These are phyloP conservation scores for Drosophila novamexicana DNA, from an alignment of 1,140 invertebrate genomes.

Conservation along the genomic window DNA sequence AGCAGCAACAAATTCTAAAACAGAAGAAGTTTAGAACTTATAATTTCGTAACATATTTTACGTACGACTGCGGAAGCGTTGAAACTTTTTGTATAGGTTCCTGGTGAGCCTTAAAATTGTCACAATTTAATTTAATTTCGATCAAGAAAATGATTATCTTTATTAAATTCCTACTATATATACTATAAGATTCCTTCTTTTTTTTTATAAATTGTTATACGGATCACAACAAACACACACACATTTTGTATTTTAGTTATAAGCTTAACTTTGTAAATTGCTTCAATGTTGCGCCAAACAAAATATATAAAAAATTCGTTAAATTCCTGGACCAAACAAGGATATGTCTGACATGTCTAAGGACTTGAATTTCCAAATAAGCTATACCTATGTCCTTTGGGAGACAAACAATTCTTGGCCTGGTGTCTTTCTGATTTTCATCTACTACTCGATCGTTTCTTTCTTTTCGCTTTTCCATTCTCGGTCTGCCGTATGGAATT, in stretches of 20 bases:
- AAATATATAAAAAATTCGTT: slow-evolving; percentile 1
- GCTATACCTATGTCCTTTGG: too few relatives aligned
- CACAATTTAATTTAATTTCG: slow-evolving; percentile 29
- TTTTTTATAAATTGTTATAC: slow-evolving; percentile 53
- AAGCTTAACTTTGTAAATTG: slow-evolving; percentile 47
- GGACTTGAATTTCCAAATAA: too few relatives aligned
- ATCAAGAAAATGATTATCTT: neutral
- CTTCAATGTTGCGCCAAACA: slow-evolving; percentile 9
- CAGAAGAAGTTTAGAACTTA: neutral
- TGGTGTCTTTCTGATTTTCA: too few relatives aligned
- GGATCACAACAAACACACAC: slow-evolving; percentile 25
- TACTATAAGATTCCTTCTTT: slow-evolving; percentile 12
- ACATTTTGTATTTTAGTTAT: slow-evolving; percentile 49
- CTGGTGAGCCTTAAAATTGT: slow-evolving; percentile 33
- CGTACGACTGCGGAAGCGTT: neutral
- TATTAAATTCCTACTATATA: slow-evolving; percentile 22
- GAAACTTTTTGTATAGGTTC: slow-evolving; percentile 1
- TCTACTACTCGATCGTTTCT: too few relatives aligned
- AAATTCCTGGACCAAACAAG: too few relatives aligned
- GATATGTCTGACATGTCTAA: too few relatives aligned
- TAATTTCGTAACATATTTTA: neutral
- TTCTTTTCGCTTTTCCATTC: too few relatives aligned
- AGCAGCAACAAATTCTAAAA: slow-evolving; percentile 6
- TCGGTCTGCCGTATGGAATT: too few relatives aligned
- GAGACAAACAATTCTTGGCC: too few relatives aligned